Base-by-base conservation (phyloP, 2,888 invertebrate genomes). In the Zonitis immaculata region DNA sequence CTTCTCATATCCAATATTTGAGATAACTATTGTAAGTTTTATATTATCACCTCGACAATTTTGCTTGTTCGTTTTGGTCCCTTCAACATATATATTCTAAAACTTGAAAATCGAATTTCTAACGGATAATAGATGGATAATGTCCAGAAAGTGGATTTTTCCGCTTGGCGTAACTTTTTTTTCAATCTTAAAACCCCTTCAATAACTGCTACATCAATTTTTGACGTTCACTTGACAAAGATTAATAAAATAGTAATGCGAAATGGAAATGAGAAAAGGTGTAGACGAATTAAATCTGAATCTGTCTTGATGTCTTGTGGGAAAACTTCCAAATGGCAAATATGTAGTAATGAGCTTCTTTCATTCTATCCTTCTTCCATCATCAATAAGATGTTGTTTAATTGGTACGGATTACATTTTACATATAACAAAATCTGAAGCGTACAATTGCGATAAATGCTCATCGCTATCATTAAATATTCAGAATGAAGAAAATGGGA, bases 61-160 rank as follows among this genome's bases (percentile, higher is more conserved):
- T 32, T 32, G 1, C 32, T 32, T 32, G 12, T 32, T 1, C 32
- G 14, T 14, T 28, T 28, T 28, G 11, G 1, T 28, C 5, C n/a
- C 4, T 28, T 28, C 11, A 28, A 16, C 26, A 14, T 5, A 14
- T 39, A n/a, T 39, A 6, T 47, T 39, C 55, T 50, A 18, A 47
- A 50, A 43, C 51, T 47, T 52, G 55, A 62, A 60, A 64, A 66
- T 66, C 64, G 63, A 62, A 66, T 65, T 65, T 66, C 64, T 65
- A 64, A 56, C 58, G 64, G 39, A 62, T 64, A 62, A 39, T 65
- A 67, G 64, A 66, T 66, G 68, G 64, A 64, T 64, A 12, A 63
- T 65, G 32, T 11, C 8, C n/a, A 6, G 18, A 54, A 51, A 2
- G 18, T 11, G 20, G 18, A 20, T 39, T 39, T n/a, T 39, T 39